Base-by-base conservation (phyloP, 2,113 vertebrate genomes). In the Aythya baeri region DNA sequence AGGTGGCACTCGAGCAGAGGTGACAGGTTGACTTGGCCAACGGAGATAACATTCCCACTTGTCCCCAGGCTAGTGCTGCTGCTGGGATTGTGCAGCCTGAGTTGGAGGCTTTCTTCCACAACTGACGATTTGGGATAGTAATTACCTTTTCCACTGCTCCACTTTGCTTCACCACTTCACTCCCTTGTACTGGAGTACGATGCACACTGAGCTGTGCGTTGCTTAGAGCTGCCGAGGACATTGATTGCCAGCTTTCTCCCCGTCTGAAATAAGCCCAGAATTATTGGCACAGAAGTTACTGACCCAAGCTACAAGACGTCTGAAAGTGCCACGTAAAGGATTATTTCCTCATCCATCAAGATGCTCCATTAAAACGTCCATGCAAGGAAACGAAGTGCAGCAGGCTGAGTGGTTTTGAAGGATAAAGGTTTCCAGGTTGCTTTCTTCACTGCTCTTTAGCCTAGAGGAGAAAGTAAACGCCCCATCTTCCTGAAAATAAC, bases 121-220 rank as follows among this genome's bases (percentile, higher is more conserved):
- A 8, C 13, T 20, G 20, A 15, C 4, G 23, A 11, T 17, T 50
- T 16, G 1, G 26, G 26, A 9, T 6, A 32, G 7, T 5, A 8
- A 0, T 16, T 9, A 17, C 68, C n/a, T 82, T 6, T 7, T 3
- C 18, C 76, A 15, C 43, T 0, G 0, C 41, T 36, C 18, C 1
- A 0, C 57, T 50, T 7, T 10, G 41, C 61, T 44, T 49, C 55
- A 2, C 27, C n/a, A 1, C 13, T 36, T 55, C 3, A 1, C 20
- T n/a, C 70, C 2, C 62, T 23, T 32, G 5, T 8, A 4, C 11
- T 2, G 0, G 34, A 29, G 44, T 4, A 8, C 21, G 29, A 31
- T 0, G 4, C 13, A 2, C 1, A 1, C 11, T 25, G 49, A 16
- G 59, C 41, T 29, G 13, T 12, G 54, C n/a, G 2, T 32, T 1